A percentile compares a stretch with the other conserved stretches of the same genome.
Conservation (phyloP, 1,140 invertebrate genomes). For the Brachystomella parvula region DNA sequence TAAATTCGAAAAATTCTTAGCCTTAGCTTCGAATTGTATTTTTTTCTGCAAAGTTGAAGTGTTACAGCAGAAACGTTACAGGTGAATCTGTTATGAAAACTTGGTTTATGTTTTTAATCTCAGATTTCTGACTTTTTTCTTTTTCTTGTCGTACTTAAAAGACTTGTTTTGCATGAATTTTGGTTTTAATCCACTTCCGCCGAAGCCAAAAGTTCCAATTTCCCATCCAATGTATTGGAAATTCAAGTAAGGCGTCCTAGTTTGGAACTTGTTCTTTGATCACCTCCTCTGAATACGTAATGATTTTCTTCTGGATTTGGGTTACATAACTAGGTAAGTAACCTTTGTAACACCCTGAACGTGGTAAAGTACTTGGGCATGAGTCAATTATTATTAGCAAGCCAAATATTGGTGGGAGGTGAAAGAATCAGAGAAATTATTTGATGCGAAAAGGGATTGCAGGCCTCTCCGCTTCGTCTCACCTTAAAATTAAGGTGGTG, state of each 20-base stretch:
- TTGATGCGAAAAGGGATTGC: too few species aligned
- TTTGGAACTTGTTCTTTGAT: neutral
- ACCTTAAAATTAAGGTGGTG: too few species aligned
- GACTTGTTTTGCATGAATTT: neutral
- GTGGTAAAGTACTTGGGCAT: too few species aligned
- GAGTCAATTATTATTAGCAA: too few species aligned
- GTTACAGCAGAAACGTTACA: too few species aligned
- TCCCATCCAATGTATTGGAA: neutral
- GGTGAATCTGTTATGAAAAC: neutral
- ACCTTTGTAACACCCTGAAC: too few species aligned
- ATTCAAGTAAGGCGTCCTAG: neutral
- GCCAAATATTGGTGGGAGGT: too few species aligned
- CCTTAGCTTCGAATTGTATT: too few species aligned
- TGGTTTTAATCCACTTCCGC: neutral
- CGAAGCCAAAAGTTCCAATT: neutral
- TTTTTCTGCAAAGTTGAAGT: too few species aligned
- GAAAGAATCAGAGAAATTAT: too few species aligned
- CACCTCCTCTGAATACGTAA: slow-evolving; percentile 1
- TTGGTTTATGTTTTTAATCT: neutral
- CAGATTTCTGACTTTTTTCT: neutral
- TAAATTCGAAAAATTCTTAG: too few species aligned
- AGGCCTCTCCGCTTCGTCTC: too few species aligned
- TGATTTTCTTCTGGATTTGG: neutral
- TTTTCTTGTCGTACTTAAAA: neutral
- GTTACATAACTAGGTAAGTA: slow-evolving; percentile 11